phyloP scores from a whole-genome alignment of 2,113 vertebrate genomes.

The Silurus glanis region DNA sequence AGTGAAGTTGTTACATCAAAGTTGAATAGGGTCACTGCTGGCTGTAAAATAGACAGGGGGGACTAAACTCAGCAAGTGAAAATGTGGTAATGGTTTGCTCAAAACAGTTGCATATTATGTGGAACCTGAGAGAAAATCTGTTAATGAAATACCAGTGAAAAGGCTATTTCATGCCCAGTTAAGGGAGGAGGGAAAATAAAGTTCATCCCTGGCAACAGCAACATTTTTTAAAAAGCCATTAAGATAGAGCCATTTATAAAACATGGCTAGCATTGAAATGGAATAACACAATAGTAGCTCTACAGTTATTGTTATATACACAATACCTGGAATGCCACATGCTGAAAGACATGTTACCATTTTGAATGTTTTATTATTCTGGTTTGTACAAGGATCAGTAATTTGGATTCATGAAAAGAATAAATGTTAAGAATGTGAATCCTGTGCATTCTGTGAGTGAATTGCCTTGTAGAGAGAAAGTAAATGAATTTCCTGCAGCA shows the following conservation, averaged over 20 bases:
- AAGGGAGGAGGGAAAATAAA: conserved; percentile 29
- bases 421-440: conserved; percentile 10
- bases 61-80: conserved; percentile 35
- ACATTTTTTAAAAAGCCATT: conserved; percentile 33
- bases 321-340: neutral
- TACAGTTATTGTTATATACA: neutral
- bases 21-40: conserved; percentile 33
- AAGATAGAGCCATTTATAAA: conserved; percentile 10
- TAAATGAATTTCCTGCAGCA: conserved; percentile 28
- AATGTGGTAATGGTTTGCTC: conserved; percentile 37
- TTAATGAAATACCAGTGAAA: conserved; percentile 59
- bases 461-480: conserved; percentile 8
- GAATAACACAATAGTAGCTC: neutral
- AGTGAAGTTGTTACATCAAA: conserved; percentile 30
- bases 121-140: conserved; percentile 55
- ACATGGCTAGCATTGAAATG: conserved; percentile 17
- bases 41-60: conserved; percentile 29
- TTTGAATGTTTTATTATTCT: conserved; percentile 23
- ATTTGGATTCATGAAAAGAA: conserved; percentile 29
- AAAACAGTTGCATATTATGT: conserved; percentile 44
- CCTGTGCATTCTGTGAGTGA: neutral
- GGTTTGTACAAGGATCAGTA: conserved; percentile 4
- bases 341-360: neutral
- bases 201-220: conserved; percentile 34
- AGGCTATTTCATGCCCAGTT: conserved; percentile 35